Conservation (phyloP, 2,797 vertebrate species). For the Chloroceryle inda region DNA sequence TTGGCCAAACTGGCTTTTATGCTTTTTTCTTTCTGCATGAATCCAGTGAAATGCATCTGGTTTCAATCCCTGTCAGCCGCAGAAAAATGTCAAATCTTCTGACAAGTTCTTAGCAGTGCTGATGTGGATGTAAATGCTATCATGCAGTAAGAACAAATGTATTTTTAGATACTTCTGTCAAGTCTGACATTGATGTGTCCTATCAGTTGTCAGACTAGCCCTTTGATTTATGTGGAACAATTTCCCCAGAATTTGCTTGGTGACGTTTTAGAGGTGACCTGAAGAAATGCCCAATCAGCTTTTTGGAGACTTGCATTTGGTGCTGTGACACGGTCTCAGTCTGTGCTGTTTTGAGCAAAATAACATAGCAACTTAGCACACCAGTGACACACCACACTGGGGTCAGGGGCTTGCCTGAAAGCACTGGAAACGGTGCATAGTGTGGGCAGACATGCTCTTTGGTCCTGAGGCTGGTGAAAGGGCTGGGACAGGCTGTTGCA, state of each 20-base stretch:
- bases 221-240: not conserved
- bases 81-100: not conserved
- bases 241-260: not conserved
- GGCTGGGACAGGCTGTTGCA: not conserved
- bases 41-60: not conserved
- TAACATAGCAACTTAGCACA: rapidly evolving
- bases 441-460: rapidly evolving
- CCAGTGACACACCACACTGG: rapidly evolving
- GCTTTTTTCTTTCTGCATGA: not conserved
- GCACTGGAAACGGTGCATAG: no score
- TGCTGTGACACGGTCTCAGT: not conserved
- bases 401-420: not conserved
- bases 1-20: not conserved
- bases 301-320: not conserved
- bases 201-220: not conserved
- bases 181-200: not conserved
- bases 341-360: not conserved
- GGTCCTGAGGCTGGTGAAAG: not conserved
- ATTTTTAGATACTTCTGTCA: not conserved
- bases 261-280: not conserved
- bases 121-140: not conserved
- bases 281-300: not conserved
- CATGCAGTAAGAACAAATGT: not conserved
- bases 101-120: not conserved
- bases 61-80: not conserved